Conservation (phyloP, 92 coral and sea anemone species). For the Meandrina meandrites region DNA sequence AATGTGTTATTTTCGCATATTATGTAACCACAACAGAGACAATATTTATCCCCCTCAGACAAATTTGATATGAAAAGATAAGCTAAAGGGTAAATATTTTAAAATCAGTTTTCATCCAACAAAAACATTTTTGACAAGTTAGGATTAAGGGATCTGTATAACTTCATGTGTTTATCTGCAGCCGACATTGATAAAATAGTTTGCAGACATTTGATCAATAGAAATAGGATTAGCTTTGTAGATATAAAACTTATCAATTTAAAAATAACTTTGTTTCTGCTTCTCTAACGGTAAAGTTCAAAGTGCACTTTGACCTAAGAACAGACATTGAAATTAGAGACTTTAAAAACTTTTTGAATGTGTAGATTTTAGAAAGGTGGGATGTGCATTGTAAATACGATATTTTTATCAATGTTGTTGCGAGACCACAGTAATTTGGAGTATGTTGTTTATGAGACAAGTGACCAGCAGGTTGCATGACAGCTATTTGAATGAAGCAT, state of each 20-base stretch:
- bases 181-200: not conserved
- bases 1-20: not conserved
- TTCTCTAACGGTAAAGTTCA: not conserved
- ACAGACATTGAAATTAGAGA: not conserved
- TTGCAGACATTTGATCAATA: constrained; percentile 16
- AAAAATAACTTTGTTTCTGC: not conserved
- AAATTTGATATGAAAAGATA: not conserved
- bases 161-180: not conserved
- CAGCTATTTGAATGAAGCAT: not conserved
- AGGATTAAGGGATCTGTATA: not conserved
- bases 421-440: not conserved
- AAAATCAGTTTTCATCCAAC: not conserved
- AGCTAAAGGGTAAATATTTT: not conserved
- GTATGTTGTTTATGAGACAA: not conserved
- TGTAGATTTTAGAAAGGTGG: not conserved
- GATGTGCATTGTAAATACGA: not conserved
- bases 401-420: not conserved
- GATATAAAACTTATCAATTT: not conserved
- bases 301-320: not conserved
- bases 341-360: not conserved
- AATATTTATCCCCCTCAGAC: not conserved
- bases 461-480: not conserved
- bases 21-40: not conserved
- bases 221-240: constrained; percentile 4
- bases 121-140: not conserved